A percentile compares a stretch with the other conserved stretches of the same genome.
phyloP scores from a whole-genome alignment of 92 coral and sea anemone species.

The Galaxea fascicularis region DNA sequence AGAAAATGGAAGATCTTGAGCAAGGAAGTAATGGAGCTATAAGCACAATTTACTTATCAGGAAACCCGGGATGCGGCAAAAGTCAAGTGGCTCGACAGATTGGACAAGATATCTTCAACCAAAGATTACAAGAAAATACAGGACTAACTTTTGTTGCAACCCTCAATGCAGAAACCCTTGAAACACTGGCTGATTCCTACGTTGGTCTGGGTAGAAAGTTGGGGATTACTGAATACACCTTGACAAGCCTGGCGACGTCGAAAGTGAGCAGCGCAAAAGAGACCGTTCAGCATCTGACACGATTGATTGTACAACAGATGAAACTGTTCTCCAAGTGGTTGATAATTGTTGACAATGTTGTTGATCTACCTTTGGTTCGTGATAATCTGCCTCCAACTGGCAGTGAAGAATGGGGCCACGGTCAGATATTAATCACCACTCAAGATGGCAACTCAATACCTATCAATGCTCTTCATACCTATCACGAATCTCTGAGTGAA shows the following conservation, averaged over 20 bases:
- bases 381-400: not conserved
- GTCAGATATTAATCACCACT: not conserved
- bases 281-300: not conserved
- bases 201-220: not conserved
- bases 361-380: not conserved
- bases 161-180: slow-evolving; percentile 1
- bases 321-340: not conserved
- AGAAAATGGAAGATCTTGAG: not conserved
- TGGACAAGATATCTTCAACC: not conserved
- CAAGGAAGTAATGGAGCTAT: not conserved
- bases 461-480: not conserved
- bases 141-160: not conserved
- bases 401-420: not conserved
- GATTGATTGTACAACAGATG: not conserved
- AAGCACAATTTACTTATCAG: too few relatives aligned
- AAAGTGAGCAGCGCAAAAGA: not conserved
- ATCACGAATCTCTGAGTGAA: not conserved
- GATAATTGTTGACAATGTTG: not conserved
- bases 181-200: not conserved
- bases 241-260: not conserved
- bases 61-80: not conserved
- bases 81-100: not conserved
- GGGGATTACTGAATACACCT: not conserved
- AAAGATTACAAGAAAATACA: not conserved
- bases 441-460: not conserved